Conservation (phyloP, 2,888 invertebrate genomes). For the Thymelicus sylvestris region DNA sequence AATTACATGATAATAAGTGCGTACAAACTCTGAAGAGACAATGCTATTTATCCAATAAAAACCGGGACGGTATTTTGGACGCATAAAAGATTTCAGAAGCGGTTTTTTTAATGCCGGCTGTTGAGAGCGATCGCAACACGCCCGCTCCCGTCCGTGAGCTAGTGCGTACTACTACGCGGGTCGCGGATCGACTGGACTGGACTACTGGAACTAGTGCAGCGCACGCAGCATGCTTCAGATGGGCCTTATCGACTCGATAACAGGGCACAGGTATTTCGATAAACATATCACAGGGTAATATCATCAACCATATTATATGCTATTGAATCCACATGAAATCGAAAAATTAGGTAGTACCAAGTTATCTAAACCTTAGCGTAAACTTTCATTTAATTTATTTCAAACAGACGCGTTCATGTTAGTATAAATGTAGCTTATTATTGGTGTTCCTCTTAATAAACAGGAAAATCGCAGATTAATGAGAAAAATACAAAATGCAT, state of each 20-base stretch:
- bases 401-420: too few relatives aligned
- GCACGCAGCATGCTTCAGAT: constrained; percentile 58
- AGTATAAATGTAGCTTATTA: too few relatives aligned
- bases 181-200: constrained; percentile 51
- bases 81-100: constrained; percentile 60
- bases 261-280: constrained; percentile 32
- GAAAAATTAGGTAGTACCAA: neutral
- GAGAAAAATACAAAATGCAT: too few relatives aligned
- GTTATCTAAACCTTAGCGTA: too few relatives aligned
- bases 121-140: constrained; percentile 51
- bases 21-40: constrained; percentile 50
- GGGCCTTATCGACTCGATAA: constrained; percentile 63
- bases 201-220: constrained; percentile 63
- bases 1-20: constrained; percentile 22
- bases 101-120: constrained; percentile 61
- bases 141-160: constrained; percentile 57
- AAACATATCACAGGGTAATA: constrained; percentile 16
- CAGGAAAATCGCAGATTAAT: too few relatives aligned
- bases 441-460: too few relatives aligned
- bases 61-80: constrained; percentile 69
- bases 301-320: neutral
- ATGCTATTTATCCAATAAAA: constrained; percentile 52
- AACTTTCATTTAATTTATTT: too few relatives aligned
- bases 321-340: neutral
- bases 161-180: constrained; percentile 77